These are phyloP conservation scores for Grapholita molesta DNA, from an alignment of 1,140 invertebrate genomes.

Conservation along the genomic window DNA sequence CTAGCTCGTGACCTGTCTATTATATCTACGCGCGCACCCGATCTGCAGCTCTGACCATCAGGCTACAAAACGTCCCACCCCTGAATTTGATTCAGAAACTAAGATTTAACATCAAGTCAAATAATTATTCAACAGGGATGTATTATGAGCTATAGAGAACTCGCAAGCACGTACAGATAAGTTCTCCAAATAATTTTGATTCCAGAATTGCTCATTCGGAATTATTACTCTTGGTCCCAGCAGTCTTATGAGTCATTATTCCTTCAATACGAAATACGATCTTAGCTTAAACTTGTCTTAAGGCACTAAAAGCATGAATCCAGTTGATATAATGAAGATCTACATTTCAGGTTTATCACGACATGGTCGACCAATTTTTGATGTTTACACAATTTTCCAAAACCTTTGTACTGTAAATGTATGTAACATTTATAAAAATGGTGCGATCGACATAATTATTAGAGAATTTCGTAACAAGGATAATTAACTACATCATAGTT, in stretches of 20 bases:
- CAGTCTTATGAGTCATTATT: not conserved
- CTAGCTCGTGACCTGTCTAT: conserved; percentile 48
- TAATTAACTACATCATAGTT: too few relatives aligned
- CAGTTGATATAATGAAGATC: not conserved
- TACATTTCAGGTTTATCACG: too few relatives aligned
- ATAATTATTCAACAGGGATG: not conserved
- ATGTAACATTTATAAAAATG: too few relatives aligned
- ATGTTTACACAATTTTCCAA: too few relatives aligned
- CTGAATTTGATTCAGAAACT: not conserved
- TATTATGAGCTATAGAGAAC: not conserved
- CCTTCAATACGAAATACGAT: not conserved
- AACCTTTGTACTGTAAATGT: too few relatives aligned
- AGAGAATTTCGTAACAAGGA: too few relatives aligned
- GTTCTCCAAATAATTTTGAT: not conserved
- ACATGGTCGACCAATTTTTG: too few relatives aligned
- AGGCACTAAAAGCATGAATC: not conserved
- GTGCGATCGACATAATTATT: too few relatives aligned
- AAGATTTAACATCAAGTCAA: not conserved
- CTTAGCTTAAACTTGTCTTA: not conserved
- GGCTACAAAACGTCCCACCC: conserved; percentile 19
- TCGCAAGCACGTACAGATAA: not conserved
- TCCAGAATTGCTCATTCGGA: not conserved
- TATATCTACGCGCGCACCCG: conserved; percentile 48
- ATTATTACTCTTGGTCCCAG: not conserved
- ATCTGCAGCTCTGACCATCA: conserved; percentile 26